Evolutionary conservation across 2,797 vertebrate species (phyloP).

Genomic region (Thalassophryne amazonica): DNA sequence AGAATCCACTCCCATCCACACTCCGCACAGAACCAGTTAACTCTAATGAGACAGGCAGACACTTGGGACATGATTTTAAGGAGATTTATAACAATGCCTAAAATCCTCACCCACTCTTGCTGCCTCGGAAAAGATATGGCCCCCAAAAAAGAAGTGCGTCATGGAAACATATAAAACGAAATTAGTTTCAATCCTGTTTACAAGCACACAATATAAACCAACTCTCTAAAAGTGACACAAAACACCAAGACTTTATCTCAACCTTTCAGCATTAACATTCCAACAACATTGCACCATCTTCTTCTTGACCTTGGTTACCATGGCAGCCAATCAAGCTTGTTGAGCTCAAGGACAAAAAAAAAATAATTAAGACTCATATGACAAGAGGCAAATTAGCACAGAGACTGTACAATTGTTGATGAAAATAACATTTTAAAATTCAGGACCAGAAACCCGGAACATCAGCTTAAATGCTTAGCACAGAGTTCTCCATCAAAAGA

Average conservation of each 20-base stretch:
- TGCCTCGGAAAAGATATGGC: background rate
- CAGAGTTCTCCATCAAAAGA: background rate
- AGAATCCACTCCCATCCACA: background rate
- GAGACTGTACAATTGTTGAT: background rate
- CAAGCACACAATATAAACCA: too few species aligned
- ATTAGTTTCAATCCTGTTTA: too few species aligned
- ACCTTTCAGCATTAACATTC: constrained; percentile 12
- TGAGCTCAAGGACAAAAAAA: constrained; percentile 24
- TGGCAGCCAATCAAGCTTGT: constrained; percentile 18
- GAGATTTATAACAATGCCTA: background rate
- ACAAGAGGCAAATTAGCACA: background rate
- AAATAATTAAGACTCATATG: background rate
- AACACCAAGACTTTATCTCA: background rate
- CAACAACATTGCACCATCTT: constrained; percentile 15
- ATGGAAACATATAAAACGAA: too few species aligned
- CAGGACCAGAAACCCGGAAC: background rate
- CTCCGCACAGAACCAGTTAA: background rate
- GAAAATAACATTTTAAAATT: background rate
- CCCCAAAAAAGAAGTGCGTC: too few species aligned
- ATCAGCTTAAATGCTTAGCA: too few species aligned
- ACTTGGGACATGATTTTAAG: background rate
- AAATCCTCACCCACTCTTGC: background rate
- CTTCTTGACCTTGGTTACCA: constrained; percentile 42
- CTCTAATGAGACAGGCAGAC: constrained; percentile 6
- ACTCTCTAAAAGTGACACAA: too few species aligned